Percentiles rank a stretch among this genome's conserved stretches.
These are phyloP conservation scores for Dolichotis patagonum DNA, from an alignment of 2,113 vertebrate genomes.

Conservation along the genomic window DNA sequence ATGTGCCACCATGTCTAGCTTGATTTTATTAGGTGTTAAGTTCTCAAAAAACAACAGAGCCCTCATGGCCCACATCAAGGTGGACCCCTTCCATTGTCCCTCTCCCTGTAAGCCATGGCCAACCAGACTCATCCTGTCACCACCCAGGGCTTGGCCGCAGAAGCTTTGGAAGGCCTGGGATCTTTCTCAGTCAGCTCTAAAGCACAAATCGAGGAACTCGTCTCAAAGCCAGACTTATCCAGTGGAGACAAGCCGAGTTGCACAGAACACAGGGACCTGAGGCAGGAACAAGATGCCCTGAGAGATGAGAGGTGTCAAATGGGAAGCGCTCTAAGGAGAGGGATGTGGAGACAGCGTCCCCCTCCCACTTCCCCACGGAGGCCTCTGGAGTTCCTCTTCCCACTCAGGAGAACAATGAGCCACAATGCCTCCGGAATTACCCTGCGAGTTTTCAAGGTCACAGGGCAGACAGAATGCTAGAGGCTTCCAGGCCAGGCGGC, in stretches of 20 bases:
- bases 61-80: not conserved
- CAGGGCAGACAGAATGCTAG: not conserved
- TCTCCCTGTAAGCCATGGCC: not conserved
- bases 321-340: not conserved
- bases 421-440: slow-evolving; percentile 58
- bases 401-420: slow-evolving; percentile 49
- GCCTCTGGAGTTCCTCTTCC: slow-evolving; percentile 56
- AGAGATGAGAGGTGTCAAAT: not conserved
- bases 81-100: too few relatives aligned
- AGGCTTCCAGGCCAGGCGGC: not conserved
- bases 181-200: not conserved
- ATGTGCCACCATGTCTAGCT: not conserved
- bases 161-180: not conserved
- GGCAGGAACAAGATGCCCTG: not conserved
- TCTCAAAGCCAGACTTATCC: not conserved
- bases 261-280: not conserved
- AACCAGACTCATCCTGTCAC: slow-evolving; percentile 7
- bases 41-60: slow-evolving; percentile 11
- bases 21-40: not conserved
- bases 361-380: not conserved
- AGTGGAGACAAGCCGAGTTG: not conserved
- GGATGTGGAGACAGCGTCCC: not conserved
- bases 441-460: slow-evolving; percentile 19
- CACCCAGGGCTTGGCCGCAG: not conserved
- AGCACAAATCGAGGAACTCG: not conserved